Base-by-base conservation (phyloP, 2,797 vertebrate species). In the Myotis myotis region DNA sequence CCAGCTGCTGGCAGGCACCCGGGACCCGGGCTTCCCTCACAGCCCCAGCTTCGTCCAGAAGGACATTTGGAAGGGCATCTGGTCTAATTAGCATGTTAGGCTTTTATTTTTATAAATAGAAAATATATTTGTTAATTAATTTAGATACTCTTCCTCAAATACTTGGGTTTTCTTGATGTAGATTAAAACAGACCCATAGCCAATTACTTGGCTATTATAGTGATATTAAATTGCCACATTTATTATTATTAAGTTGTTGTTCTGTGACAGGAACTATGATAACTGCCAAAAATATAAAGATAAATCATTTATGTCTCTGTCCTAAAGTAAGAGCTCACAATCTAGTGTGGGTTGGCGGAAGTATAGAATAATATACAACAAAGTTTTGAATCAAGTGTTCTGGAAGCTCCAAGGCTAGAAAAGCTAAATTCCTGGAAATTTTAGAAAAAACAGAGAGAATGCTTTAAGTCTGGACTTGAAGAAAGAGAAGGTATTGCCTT, bases 401-500 rank as follows among this genome's bases (percentile, higher is more conserved):
- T 74, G 17, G 60, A 47, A 57, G 7, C 0, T 25, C 3, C 60
- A 66, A 51, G 6, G 16, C 33, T 16, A 64, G 19, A 12, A 33
- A 28, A 36, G 6, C 3, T 74, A 33, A 79, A 28, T 64, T 62
- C 10, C 51, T 51, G 1, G 23, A 71, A 38, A 44, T 79, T 4
- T 55, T 49, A 74, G 9, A 11, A 10, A 57, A 70, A 71, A 49
- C 4, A 66, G 6, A 49, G 6, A 68, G 22, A 79, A 6, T 17
- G 2, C 2, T 38, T 1, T 81, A 60, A n/a, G 8, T 7, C 8
- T 53, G 0, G 5, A 19, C 0, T 30, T 71, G 13, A 75, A 36
- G 10, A 62, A 38, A 33, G 4, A 53, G 1, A 0, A 0, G 0
- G 2, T 68, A 28, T 33, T n/a, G 4, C 20, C 11, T n/a, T 55